Evolutionary conservation across 2,888 invertebrate species (phyloP).

Genomic region (Oscheius sp.): DNA sequence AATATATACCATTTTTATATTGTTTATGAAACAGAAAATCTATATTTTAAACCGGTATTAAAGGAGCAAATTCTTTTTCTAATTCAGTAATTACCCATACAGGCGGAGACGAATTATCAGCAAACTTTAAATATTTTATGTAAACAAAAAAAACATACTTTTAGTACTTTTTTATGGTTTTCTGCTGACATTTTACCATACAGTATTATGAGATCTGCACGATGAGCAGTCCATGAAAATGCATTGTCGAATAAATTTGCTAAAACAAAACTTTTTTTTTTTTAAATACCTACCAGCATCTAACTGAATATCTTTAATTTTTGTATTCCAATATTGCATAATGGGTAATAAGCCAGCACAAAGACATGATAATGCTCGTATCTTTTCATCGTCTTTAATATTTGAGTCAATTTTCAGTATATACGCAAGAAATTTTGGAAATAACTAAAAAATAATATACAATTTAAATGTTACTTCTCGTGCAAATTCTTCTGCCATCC

Average conservation of each 20-base stretch:
- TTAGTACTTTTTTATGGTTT: background rate
- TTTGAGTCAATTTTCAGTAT: background rate
- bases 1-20: background rate
- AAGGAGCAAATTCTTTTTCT: background rate
- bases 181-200: background rate
- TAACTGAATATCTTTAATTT: constrained; percentile 12
- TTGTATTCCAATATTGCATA: constrained; percentile 16
- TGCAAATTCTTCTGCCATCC: constrained; percentile 41
- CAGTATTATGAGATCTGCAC: background rate
- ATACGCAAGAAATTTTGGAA: constrained; percentile 12
- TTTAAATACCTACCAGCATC: constrained; percentile 8
- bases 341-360: constrained; percentile 7
- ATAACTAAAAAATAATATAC: constrained; percentile 23
- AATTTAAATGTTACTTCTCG: constrained; percentile 27
- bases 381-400: background rate
- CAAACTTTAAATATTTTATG: background rate
- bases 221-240: background rate
- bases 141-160: background rate
- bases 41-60: background rate
- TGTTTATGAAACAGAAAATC: background rate
- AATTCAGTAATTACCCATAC: background rate
- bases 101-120: background rate
- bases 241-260: constrained; percentile 7
- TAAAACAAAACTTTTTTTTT: background rate
- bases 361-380: background rate